Base-by-base conservation (phyloP, 2,797 vertebrate species). In the Syngnathus rostellatus region DNA sequence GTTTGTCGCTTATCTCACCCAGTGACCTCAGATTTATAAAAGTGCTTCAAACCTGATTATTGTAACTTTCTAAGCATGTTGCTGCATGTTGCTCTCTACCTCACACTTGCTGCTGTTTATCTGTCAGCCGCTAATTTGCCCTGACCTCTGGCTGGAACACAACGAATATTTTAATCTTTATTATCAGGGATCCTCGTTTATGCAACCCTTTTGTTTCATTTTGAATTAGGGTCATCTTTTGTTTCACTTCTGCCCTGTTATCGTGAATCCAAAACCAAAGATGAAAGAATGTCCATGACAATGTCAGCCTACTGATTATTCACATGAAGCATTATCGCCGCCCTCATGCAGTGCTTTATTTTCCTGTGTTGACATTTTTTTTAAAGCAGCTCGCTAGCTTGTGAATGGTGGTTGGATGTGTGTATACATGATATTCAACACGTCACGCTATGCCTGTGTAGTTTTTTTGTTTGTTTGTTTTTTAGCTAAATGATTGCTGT, bases 1-100 rank as follows among this genome's bases (percentile, higher is more conserved):
- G 12, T 83, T 85, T 83, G 76, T 86, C 75, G 88, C 77, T 81
- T 71, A 45, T 74, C 66, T 72, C 74, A 75, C 68, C 70, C 71
- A 23, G 68, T 74, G 73, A 81, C 69, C 70, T 70, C 74, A 63
- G 63, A 66, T 72, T 77, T 62, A 51, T 39, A 64, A 66, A 62
- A 31, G 55, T 63, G 39, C 59, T 61, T 61, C n/a, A 6, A 38
- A 61, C 61, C 38, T 40, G n/a, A 17, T 55, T 23, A 58, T 55
- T 70, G 37, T 21, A 43, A 7, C 8, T 46, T 63, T 39, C 2
- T 68, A 2, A 70, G 77, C 69, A 48, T 16, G 45, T 76, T 72
- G 71, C 72, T 72, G 81, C 58, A 65, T 70, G 38, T 62, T 53
- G 6, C 31, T 65, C 73, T 78, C 72, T 83, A 83, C 83, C 82